Base-by-base conservation (phyloP, 2,113 vertebrate genomes). In the Sakesphorus luctuosus region DNA sequence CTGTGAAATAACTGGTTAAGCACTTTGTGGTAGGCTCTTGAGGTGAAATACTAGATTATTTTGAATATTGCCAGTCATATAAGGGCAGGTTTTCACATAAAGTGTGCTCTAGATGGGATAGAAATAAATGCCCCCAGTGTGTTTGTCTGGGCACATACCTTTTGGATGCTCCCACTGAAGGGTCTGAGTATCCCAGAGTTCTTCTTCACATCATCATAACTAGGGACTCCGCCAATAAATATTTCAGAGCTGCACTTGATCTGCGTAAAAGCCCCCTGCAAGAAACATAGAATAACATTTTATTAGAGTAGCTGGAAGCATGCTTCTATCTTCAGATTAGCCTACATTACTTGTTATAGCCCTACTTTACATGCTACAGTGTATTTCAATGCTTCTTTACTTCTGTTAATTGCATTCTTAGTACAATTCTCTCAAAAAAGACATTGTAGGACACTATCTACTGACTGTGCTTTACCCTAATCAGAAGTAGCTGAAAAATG, bases 221-320 rank as follows among this genome's bases (percentile, higher is more conserved):
- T 98, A 86, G 99, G 99, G 62, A 99, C 98, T 38, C 99, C 99
- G 0, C 99, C 99, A 24, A 99, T 96, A 86, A 98, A 99, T 86
- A 99, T 98, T 67, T 99, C 98, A 17, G 99, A 98, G 91, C 98
- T 99, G 97, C 99, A 99, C 79, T 98, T 99, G 87, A 99, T 99
- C 96, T 99, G 99, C 21, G 99, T 99, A 96, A 99, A 99, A 69
- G 99, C 99, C 19, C 99, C 99, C 99, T 99, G 95, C 21, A 84
- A 91, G 50, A 53, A 58, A 66, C 66, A 24, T 3, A 55, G 28
- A 78, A 59, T 7, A 83, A 24, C 1, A 46, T 47, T 67, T 85
- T 69, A 21, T 65, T 31, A 36, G 16, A 67, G 14, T 7, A 84
- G 25, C 35, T 84, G 47, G 43, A 92, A 56, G 20, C 6, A 36